Conservation (phyloP, 2,113 vertebrate genomes). For the Dissostichus mawsoni region DNA sequence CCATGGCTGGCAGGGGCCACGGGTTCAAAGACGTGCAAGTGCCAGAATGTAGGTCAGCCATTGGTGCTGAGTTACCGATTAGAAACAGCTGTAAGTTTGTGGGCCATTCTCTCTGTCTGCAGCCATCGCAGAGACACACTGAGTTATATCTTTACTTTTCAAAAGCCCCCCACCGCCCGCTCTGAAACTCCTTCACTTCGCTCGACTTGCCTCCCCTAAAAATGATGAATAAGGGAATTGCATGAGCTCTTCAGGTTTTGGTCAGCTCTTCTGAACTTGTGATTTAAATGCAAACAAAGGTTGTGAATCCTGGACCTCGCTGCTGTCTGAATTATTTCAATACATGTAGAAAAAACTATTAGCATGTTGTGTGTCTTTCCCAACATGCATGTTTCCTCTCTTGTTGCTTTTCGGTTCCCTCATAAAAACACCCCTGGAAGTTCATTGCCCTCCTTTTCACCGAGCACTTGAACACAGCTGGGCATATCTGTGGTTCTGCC, state of each 20-base stretch:
- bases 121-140: conserved; percentile 35
- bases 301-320: conserved; percentile 7
- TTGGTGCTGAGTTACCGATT: conserved; percentile 83
- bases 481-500: conserved; percentile 55
- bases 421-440: conserved; percentile 46
- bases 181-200: conserved; percentile 27
- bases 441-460: conserved; percentile 42
- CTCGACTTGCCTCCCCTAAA: conserved; percentile 39
- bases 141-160: conserved; percentile 27
- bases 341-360: conserved; percentile 9
- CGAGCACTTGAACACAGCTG: conserved; percentile 30
- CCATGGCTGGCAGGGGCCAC: conserved; percentile 75
- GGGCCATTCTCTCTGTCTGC: conserved; percentile 65
- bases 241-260: conserved; percentile 23
- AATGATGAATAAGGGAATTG: conserved; percentile 48
- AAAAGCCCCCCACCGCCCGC: conserved; percentile 12
- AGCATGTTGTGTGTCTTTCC: conserved; percentile 16
- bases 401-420: conserved; percentile 34
- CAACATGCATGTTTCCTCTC: conserved; percentile 23
- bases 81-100: conserved; percentile 83
- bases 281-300: conserved; percentile 31
- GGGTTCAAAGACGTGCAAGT: conserved; percentile 80
- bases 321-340: not conserved
- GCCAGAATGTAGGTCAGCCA: conserved; percentile 84
- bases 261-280: conserved; percentile 37